Percentiles rank a stretch among this genome's conserved stretches.
phyloP scores from a whole-genome alignment of 1,140 invertebrate species.

The Dendroctonus valens region DNA sequence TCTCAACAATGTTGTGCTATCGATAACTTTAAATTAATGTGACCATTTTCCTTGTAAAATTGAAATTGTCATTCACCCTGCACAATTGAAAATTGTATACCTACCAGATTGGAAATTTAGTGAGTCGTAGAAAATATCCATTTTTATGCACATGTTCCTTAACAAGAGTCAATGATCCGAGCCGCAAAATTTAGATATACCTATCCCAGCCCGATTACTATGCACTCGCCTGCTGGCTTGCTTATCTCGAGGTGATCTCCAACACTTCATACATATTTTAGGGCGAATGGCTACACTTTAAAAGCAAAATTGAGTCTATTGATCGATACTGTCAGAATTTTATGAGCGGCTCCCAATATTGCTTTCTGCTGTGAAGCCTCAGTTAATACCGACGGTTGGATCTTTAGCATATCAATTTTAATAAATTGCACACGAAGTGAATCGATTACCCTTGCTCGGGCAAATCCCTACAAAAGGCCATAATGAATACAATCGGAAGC shows the following conservation, averaged over 20 bases:
- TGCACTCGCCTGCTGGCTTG: slow-evolving; percentile 2
- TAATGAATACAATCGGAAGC: slow-evolving; percentile 34
- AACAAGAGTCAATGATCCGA: too few species aligned
- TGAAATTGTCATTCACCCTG: too few species aligned
- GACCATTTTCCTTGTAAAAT: too few species aligned
- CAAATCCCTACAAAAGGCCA: slow-evolving; percentile 28
- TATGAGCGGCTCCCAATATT: slow-evolving; percentile 18
- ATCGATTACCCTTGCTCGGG: slow-evolving; percentile 29
- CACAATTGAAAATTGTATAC: too few species aligned
- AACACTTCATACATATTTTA: slow-evolving; percentile 28
- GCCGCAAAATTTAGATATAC: not conserved
- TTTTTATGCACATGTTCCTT: not conserved
- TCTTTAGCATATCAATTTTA: slow-evolving; percentile 36
- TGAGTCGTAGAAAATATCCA: not conserved
- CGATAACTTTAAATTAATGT: too few species aligned
- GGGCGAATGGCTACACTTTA: slow-evolving; percentile 21
- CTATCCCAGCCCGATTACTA: slow-evolving; percentile 7
- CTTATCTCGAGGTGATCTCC: slow-evolving; percentile 8
- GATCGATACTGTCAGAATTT: slow-evolving; percentile 21
- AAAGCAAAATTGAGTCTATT: slow-evolving; percentile 28
- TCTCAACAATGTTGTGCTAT: too few species aligned
- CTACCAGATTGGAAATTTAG: not conserved
- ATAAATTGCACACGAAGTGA: slow-evolving; percentile 28
- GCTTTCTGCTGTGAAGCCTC: slow-evolving; percentile 24
- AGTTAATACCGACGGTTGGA: slow-evolving; percentile 24